A percentile compares a stretch with the other conserved stretches of the same genome.
Conservation (phyloP, 2,888 invertebrate species). For the Brachyopa scutellaris region DNA sequence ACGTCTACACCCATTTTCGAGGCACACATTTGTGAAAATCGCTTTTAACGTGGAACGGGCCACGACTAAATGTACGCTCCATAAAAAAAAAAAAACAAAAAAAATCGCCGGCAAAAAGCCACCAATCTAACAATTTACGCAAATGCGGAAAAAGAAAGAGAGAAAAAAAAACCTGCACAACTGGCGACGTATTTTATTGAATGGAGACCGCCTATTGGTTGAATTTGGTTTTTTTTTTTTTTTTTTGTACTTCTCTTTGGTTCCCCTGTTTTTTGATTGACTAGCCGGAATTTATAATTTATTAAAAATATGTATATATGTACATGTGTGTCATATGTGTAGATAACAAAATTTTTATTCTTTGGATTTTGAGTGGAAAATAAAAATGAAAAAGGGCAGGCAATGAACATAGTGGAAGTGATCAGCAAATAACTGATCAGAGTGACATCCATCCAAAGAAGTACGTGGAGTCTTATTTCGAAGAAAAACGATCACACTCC, state of each 20-base stretch:
- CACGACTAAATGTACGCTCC: constrained; percentile 27
- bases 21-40: constrained; percentile 15
- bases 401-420: constrained; percentile 2
- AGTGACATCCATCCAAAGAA: too few relatives aligned
- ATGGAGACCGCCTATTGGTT: constrained; percentile 39
- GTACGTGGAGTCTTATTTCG: too few relatives aligned
- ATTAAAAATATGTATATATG: too few relatives aligned
- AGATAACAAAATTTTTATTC: too few relatives aligned
- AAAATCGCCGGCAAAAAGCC: constrained; percentile 15
- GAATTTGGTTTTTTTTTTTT: neutral
- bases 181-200: constrained; percentile 16
- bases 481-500: too few relatives aligned
- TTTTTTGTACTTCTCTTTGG: too few relatives aligned
- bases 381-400: neutral
- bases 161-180: constrained; percentile 12
- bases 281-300: constrained; percentile 13
- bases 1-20: constrained; percentile 50
- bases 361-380: neutral
- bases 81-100: too few relatives aligned
- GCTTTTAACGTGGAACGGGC: constrained; percentile 15
- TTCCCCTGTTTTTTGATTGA: too few relatives aligned
- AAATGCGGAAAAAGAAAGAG: constrained; percentile 57
- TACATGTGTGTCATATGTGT: too few relatives aligned
- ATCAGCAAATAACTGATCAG: neutral
- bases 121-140: constrained; percentile 62